A percentile compares a stretch with the other conserved stretches of the same genome.
These are phyloP conservation scores for Pleuronectes platessa DNA, from an alignment of 2,113 vertebrate species.

Conservation along the genomic window DNA sequence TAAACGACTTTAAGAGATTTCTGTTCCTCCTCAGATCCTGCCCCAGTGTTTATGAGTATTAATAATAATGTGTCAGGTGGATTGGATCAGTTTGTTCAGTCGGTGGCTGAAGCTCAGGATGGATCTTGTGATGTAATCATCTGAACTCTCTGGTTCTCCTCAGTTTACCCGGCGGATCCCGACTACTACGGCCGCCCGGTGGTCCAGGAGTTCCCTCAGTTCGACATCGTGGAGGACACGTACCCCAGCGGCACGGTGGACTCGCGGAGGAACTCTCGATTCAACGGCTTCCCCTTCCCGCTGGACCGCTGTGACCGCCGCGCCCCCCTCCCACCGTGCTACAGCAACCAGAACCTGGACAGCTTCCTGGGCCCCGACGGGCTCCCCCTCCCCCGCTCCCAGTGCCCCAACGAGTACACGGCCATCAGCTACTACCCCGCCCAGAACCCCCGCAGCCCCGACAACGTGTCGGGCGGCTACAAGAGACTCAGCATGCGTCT, in stretches of 20 bases:
- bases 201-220: constrained; percentile 87
- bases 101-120: not conserved
- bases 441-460: constrained; percentile 82
- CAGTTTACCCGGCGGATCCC: constrained; percentile 89
- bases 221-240: constrained; percentile 87
- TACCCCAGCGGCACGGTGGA: constrained; percentile 75
- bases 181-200: constrained; percentile 87
- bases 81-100: not conserved
- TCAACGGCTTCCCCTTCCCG: constrained; percentile 94
- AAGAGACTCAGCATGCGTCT: constrained; percentile 92
- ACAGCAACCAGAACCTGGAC: constrained; percentile 95
- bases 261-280: constrained; percentile 83
- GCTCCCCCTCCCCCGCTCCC: constrained; percentile 80
- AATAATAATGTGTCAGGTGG: not conserved
- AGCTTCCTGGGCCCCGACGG: constrained; percentile 88
- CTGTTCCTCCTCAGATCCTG: not conserved
- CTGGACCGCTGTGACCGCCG: constrained; percentile 91
- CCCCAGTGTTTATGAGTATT: not conserved
- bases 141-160: not conserved
- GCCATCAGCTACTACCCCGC: constrained; percentile 96
- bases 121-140: too few species aligned
- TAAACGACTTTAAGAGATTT: too few species aligned
- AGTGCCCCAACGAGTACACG: constrained; percentile 93
- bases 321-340: constrained; percentile 93
- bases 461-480: constrained; percentile 83